These are phyloP conservation scores for Sebastes vulpes DNA, from an alignment of 2,797 vertebrate genomes.

Conservation along the genomic window DNA sequence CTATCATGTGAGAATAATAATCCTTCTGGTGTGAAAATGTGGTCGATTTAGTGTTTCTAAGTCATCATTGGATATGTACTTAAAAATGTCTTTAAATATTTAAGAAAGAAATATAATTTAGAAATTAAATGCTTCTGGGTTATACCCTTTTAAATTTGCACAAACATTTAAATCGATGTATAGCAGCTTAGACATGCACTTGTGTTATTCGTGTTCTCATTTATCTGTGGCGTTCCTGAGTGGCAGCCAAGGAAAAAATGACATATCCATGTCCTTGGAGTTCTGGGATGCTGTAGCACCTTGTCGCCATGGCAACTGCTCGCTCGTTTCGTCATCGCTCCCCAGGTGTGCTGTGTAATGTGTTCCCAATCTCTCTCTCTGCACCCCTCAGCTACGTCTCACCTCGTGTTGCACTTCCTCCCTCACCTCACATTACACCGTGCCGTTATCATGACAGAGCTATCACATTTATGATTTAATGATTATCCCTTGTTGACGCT, in stretches of 20 bases:
- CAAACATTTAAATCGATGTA: not conserved
- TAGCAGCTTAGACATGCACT: not conserved
- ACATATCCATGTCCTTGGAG: conserved; percentile 55
- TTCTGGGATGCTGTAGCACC: conserved; percentile 63
- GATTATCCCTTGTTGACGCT: not conserved
- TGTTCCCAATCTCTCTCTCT: conserved; percentile 49
- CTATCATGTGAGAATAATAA: conserved; percentile 27
- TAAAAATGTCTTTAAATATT: not conserved
- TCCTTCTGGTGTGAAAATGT: conserved; percentile 32
- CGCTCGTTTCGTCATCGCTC: conserved; percentile 58
- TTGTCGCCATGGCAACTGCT: conserved; percentile 80
- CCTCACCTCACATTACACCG: not conserved
- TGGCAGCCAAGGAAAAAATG: conserved; percentile 37
- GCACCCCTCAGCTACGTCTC: conserved; percentile 22
- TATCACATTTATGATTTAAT: not conserved
- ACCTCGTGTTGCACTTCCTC: conserved; percentile 13
- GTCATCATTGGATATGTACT: not conserved
- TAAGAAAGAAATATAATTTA: not conserved
- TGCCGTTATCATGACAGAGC: not conserved
- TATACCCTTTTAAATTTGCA: not conserved
- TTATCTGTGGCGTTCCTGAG: conserved; percentile 21
- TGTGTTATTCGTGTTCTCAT: not conserved
- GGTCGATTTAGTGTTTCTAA: not conserved
- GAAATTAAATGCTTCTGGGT: not conserved
- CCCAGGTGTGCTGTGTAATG: conserved; percentile 74